These are phyloP conservation scores for Zoanthus gigantus DNA, from an alignment of 92 coral and sea anemone genomes.

Conservation along the genomic window DNA sequence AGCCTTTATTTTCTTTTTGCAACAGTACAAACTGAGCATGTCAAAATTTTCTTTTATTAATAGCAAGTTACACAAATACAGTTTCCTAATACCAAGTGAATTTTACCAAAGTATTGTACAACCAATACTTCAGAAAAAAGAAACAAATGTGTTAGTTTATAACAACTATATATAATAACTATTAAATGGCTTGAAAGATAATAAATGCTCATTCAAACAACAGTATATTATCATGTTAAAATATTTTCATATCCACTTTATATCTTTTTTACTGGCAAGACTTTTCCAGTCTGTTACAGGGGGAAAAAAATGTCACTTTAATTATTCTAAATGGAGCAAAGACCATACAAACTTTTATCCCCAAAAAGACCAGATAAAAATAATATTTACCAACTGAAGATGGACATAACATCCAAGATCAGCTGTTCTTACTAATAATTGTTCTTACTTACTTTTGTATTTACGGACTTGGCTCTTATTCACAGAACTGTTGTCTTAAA, in stretches of 20 bases:
- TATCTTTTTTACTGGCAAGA: neutral
- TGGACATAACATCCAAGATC: neutral
- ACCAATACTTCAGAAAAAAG: conserved; percentile 3
- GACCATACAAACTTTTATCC: neutral
- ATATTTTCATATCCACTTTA: neutral
- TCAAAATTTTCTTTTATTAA: neutral
- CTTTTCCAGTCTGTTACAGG: neutral
- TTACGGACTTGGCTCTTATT: too few species aligned
- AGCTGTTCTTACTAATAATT: neutral
- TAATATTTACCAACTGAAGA: neutral
- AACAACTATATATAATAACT: neutral
- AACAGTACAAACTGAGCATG: neutral
- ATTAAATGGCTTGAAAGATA: neutral
- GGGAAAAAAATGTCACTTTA: neutral
- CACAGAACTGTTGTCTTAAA: too few species aligned
- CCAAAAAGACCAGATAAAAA: neutral
- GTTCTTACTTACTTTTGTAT: too few species aligned
- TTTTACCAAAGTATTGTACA: neutral
- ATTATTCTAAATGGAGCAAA: neutral
- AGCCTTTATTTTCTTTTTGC: conserved; percentile 15
- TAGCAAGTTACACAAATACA: neutral
- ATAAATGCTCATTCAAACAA: neutral
- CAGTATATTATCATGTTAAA: neutral
- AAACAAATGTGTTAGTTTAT: too few species aligned
- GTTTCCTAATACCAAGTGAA: neutral